Conservation (phyloP, 2,797 vertebrate species). For the Sebastes umbrosus region DNA sequence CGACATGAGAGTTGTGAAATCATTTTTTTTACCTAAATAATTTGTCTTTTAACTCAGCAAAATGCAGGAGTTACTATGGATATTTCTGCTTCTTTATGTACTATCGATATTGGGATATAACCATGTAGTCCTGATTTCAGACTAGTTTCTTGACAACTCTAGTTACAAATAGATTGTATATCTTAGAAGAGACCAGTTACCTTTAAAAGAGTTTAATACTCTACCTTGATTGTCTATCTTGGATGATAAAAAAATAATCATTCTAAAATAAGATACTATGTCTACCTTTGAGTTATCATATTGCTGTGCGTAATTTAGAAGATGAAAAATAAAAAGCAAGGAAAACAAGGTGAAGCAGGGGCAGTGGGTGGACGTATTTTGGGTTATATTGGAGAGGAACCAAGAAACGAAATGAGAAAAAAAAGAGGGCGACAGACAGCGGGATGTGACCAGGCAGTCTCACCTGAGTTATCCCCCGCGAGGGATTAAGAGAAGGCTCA, state of each 20-base stretch:
- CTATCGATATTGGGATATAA: background rate
- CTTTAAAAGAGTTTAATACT: background rate
- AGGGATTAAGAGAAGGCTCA: slow-evolving; percentile 86
- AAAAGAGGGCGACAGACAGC: background rate
- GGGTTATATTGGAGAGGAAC: background rate
- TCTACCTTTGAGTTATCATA: too few species aligned
- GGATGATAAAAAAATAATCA: background rate
- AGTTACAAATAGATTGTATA: background rate
- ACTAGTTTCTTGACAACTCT: background rate
- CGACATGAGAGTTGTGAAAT: background rate
- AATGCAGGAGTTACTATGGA: background rate
- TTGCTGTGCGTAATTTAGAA: background rate
- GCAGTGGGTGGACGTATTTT: background rate
- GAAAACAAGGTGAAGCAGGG: background rate
- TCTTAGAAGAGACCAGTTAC: background rate
- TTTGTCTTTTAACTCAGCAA: background rate
- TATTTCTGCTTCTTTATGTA: background rate
- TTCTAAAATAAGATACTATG: background rate
- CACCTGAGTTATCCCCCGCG: slow-evolving; percentile 83
- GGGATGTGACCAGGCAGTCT: slow-evolving; percentile 47
- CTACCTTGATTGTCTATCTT: background rate
- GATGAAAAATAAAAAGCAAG: background rate
- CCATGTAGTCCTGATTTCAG: background rate
- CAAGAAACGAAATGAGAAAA: background rate
- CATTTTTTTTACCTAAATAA: background rate